Base-by-base conservation (phyloP, 2,888 invertebrate species). In the Yponomeuta cagnagella region DNA sequence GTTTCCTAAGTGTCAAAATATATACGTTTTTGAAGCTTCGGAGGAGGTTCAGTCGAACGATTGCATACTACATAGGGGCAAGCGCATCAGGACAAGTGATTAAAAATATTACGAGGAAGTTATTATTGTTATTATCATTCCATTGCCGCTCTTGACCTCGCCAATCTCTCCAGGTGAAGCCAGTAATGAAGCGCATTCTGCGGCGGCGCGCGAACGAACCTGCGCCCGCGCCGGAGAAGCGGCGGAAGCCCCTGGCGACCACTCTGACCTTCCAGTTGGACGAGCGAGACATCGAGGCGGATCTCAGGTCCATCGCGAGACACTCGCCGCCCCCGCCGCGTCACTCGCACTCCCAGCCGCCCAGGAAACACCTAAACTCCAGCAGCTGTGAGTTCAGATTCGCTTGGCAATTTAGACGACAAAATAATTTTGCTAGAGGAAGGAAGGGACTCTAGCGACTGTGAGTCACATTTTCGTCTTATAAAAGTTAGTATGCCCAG, bases 161-260 rank as follows among this genome's bases (percentile, higher is more conserved):
- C 52, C 52, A 2, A 15, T 15, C 72, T 72, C 4, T 85, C 4
- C 85, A 95, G 94, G 95, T 97, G n/a, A 98, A 98, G 82, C 98
- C 98, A 12, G 97, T 97, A n/a, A 96, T 98, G 92, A 99, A 98
- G 48, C 93, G 99, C 43, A 99, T 98, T 86, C 90, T 99, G 43
- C 93, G 99, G 5, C 93, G 98, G 73, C 93, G 99, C 37, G 98
- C 98, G 0, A 98, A 99, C 85, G 98, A 98, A 85, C 98, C 98
- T 0, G 94, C 97, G 65, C 98, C 98, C 5, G 95, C 96, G 73
- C 97, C 97, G 9, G 95, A 97, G 79, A 98, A 98, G 86, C 94
- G 98, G 2, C 93, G 98, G 71, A 96, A 97, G 81, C 95, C 96
- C 4, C 95, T 96, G 2, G 94, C 95, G 67, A 97, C 97, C 48